Percentiles rank a stretch among this genome's conserved stretches.
Evolutionary conservation across 2,888 invertebrate genomes (phyloP).

Genomic region (Rhingia campestris): DNA sequence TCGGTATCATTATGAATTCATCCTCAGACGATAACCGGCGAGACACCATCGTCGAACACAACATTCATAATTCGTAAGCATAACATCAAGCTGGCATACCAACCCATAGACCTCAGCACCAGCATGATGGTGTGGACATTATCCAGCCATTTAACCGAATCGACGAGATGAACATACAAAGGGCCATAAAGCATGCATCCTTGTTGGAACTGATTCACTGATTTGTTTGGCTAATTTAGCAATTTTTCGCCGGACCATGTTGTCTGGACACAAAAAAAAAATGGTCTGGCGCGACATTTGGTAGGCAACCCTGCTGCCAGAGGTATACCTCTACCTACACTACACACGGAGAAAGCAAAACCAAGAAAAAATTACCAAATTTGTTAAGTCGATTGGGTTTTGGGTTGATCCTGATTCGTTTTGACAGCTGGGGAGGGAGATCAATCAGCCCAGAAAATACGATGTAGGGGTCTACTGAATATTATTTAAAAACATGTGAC

Average conservation of each 20-base stretch:
- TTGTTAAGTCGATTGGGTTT: conserved; percentile 35
- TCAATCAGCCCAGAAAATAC: conserved; percentile 47
- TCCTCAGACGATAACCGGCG: conserved; percentile 55
- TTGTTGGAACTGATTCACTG: conserved; percentile 59
- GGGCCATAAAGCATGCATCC: conserved; percentile 32
- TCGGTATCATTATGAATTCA: conserved; percentile 62
- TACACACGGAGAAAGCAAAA: conserved; percentile 14
- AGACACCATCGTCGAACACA: conserved; percentile 57
- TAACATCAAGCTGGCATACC: conserved; percentile 50
- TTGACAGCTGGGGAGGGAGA: conserved; percentile 32
- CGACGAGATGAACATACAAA: conserved; percentile 8
- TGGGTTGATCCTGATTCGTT: conserved; percentile 21
- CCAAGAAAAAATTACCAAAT: conserved; percentile 43
- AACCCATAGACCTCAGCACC: background rate
- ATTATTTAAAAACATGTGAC: no score
- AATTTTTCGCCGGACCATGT: conserved; percentile 34
- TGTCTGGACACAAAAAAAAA: conserved; percentile 32
- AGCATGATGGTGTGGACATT: conserved; percentile 15
- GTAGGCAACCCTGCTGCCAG: no score
- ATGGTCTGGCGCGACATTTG: conserved; percentile 51
- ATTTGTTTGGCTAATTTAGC: conserved; percentile 70
- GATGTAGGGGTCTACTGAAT: no score
- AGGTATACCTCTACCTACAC: background rate
- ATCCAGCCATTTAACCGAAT: background rate
- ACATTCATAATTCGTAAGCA: conserved; percentile 71